Conservation (phyloP, 2,888 invertebrate species). For the Oxytorus armatus region DNA sequence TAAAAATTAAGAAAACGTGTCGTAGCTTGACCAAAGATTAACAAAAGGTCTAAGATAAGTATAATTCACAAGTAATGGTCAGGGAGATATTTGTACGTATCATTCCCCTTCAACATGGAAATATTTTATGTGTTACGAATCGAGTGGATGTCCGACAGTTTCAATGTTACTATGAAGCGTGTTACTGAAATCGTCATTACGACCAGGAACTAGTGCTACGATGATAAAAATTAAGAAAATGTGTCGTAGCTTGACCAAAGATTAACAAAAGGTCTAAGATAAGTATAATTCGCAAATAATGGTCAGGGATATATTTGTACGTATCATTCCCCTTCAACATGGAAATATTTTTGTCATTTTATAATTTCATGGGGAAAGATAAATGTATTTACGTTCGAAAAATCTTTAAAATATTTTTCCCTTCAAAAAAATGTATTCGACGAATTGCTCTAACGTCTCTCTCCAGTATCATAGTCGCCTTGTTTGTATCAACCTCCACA, state of each 20-base stretch:
- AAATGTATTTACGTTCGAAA: background rate
- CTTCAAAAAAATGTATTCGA: background rate
- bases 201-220: conserved; percentile 8
- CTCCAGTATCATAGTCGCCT: conserved; percentile 1
- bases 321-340: too few relatives aligned
- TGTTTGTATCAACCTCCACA: conserved; percentile 23
- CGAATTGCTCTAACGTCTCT: conserved; percentile 19
- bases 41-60: background rate
- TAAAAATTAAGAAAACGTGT: background rate
- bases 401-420: background rate
- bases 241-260: background rate
- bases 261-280: background rate
- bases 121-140: conserved; percentile 55
- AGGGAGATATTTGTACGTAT: too few relatives aligned
- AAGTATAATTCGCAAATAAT: background rate
- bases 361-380: background rate
- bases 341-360: background rate
- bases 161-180: conserved; percentile 7
- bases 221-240: conserved; percentile 2
- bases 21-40: background rate
- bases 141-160: conserved; percentile 21
- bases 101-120: background rate
- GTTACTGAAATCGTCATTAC: conserved; percentile 27
- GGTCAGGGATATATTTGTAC: too few relatives aligned
- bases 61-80: background rate